Evolutionary conservation across 2,888 invertebrate genomes (phyloP).

Genomic region (Diarsia mendica): DNA sequence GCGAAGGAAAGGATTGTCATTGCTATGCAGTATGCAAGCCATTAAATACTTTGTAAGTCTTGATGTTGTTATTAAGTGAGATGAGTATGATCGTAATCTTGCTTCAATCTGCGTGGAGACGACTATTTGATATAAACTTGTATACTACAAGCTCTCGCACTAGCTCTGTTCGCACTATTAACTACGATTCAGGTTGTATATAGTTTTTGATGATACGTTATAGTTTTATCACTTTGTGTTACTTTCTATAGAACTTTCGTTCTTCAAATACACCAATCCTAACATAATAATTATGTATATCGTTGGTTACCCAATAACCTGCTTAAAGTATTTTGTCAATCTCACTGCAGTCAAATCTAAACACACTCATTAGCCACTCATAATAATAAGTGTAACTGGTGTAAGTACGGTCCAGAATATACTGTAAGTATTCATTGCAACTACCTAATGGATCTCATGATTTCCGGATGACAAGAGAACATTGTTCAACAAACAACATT

Average conservation of each 20-base stretch:
- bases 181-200: background rate
- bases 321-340: background rate
- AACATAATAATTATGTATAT: too few relatives aligned
- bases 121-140: conserved; percentile 16
- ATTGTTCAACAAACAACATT: background rate
- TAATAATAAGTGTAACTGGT: background rate
- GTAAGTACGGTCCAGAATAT: background rate
- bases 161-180: background rate
- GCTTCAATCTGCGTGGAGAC: conserved; percentile 11
- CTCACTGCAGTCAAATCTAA: background rate
- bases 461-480: background rate
- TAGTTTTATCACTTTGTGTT: background rate
- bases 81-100: conserved; percentile 32
- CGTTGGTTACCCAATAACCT: background rate
- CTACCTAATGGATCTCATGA: too few relatives aligned
- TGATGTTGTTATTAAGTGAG: conserved; percentile 28
- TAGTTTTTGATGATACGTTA: background rate
- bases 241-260: background rate
- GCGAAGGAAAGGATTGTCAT: conserved; percentile 50
- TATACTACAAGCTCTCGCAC: background rate
- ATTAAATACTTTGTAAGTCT: conserved; percentile 47
- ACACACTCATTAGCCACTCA: background rate
- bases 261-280: background rate
- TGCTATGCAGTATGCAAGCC: conserved; percentile 47
- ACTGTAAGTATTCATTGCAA: background rate